Base-by-base conservation (phyloP, 1,140 invertebrate genomes). In the Eufriesea mexicana region DNA sequence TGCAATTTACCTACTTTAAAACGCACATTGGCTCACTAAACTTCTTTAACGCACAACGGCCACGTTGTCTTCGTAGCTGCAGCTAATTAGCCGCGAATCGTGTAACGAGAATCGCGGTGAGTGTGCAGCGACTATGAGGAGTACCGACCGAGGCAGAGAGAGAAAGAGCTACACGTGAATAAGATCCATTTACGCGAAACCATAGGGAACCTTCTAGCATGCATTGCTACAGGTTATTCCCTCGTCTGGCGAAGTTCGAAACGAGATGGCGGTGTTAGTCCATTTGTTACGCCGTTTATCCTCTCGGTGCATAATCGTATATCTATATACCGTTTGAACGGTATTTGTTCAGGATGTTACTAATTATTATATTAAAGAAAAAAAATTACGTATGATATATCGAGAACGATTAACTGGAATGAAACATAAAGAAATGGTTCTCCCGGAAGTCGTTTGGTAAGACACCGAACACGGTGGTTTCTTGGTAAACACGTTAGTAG, bases 31-130 rank as follows among this genome's bases (percentile, higher is more conserved):
- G 61, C 71, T 89, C 72, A 62, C 80, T 90, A 89, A 86, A 89
- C 84, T 90, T 86, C 72, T 87, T 88, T 86, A 84, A 88, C 45
- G 68, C 64, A 92, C 91, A 92, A 92, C 85, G 90, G 84, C 75
- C 67, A 64, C 91, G 84, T 92, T 92, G 91, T 92, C 83, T 86
- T 90, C 64, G 86, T 90, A 85, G 89, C 87, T 89, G 91, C 90
- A 90, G 90, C 88, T 91, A 92, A 92, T 92, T 92, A 91, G 86
- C 84, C 86, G 87, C 89, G 84, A 89, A 92, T 92, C 92, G 88
- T 78, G 84, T 75, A 61, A 59, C 66, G 79, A 83, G 88, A 85
- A 91, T 91, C 90, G 84, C 83, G 79, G 66, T 55, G 76, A 49
- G 42, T 54, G 54, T 57, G 73, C 55, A 47, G 25, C 23, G 57